Conservation (phyloP, 2,888 invertebrate genomes). For the Sinelater perroti region DNA sequence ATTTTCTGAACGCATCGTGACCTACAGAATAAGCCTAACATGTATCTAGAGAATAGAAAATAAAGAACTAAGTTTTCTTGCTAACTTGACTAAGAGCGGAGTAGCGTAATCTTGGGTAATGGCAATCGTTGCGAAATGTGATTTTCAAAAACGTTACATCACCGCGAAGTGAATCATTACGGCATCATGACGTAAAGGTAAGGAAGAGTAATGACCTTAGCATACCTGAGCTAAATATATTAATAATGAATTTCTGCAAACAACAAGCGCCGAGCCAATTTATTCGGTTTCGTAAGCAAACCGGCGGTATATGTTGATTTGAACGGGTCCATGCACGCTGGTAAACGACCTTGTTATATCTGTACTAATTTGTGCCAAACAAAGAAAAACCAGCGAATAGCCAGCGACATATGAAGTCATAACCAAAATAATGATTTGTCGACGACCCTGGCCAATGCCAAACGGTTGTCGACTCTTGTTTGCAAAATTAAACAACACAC, state of each 20-base stretch:
- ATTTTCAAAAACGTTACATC: slow-evolving; percentile 28
- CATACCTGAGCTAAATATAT: slow-evolving; percentile 31
- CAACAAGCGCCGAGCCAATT: slow-evolving; percentile 25
- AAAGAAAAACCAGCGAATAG: slow-evolving; percentile 42
- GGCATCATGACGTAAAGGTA: slow-evolving; percentile 21
- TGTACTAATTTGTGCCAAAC: slow-evolving; percentile 33
- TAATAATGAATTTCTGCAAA: slow-evolving; percentile 28
- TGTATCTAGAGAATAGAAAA: no score
- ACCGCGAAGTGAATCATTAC: slow-evolving; percentile 25
- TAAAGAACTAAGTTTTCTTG: no score
- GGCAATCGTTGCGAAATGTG: slow-evolving; percentile 11
- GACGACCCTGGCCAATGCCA: slow-evolving; percentile 57
- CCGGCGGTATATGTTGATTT: slow-evolving; percentile 24
- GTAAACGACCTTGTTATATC: slow-evolving; percentile 31
- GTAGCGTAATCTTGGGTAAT: slow-evolving; percentile 9
- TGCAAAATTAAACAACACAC: slow-evolving; percentile 49
- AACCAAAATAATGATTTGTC: slow-evolving; percentile 45
- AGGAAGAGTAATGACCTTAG: slow-evolving; percentile 32
- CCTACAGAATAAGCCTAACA: no score
- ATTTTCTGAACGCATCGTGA: no score
- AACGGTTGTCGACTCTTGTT: slow-evolving; percentile 63
- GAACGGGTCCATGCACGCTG: slow-evolving; percentile 25
- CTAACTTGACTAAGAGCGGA: background rate
- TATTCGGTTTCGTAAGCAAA: slow-evolving; percentile 26
- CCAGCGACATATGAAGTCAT: slow-evolving; percentile 38